Conservation (phyloP, 2,113 vertebrate species). For the Ciconia maguari region DNA sequence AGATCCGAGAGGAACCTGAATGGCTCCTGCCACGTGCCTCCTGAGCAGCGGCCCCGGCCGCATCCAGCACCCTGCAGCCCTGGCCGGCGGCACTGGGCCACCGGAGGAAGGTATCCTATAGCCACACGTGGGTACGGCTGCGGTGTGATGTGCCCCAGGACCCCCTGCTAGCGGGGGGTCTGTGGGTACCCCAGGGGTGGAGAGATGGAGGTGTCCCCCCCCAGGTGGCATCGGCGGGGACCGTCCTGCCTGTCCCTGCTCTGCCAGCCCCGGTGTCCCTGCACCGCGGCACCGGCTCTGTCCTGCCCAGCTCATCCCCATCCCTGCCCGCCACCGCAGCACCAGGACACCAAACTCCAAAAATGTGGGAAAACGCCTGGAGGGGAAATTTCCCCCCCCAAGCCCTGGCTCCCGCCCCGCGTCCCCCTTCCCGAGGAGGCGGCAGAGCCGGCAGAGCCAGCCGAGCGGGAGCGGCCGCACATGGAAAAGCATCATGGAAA, state of each 20-base stretch:
- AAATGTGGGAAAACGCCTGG: background rate
- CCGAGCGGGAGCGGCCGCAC: background rate
- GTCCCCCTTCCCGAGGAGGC: background rate
- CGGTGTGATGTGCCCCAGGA: background rate
- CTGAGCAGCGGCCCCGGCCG: fast-evolving
- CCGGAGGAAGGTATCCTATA: background rate
- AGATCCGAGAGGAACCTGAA: conserved; percentile 15
- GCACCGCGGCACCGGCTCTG: fast-evolving
- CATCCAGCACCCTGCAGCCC: background rate
- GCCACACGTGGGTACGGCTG: fast-evolving
- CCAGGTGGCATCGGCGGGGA: background rate
- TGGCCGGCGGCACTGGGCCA: fast-evolving
- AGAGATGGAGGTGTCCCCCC: background rate
- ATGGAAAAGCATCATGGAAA: background rate
- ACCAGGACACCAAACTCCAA: fast-evolving
- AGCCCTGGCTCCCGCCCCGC: fast-evolving
- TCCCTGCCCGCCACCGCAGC: fast-evolving
- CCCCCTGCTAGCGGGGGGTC: fast-evolving
- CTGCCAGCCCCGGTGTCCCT: background rate
- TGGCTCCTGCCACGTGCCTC: background rate
- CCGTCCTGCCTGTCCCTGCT: fast-evolving
- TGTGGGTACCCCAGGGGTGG: background rate
- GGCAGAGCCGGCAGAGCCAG: background rate
- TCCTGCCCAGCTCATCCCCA: background rate
- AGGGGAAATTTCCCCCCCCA: background rate